Conservation (phyloP, 2,888 invertebrate species). For the Isotomurus palustris region DNA sequence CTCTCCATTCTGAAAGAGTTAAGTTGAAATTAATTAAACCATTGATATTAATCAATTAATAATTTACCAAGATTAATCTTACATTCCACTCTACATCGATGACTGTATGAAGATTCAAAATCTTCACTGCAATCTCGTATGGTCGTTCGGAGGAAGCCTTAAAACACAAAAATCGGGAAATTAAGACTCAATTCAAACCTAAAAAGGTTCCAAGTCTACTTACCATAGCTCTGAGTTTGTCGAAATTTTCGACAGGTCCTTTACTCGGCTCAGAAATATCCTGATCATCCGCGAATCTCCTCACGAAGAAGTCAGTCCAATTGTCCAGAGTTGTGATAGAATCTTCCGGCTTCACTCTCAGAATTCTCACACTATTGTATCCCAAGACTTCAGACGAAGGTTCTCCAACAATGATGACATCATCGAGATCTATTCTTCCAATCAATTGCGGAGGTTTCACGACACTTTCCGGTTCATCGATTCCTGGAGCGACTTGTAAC, state of each 20-base stretch:
- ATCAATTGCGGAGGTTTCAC: constrained; percentile 1
- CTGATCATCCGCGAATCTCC: constrained; percentile 12
- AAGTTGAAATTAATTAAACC: no score
- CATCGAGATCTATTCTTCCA: constrained; percentile 4
- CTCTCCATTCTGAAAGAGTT: constrained; percentile 19
- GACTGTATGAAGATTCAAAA: constrained; percentile 29
- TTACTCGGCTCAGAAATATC: background rate
- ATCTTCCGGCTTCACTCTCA: constrained; percentile 27
- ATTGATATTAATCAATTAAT: no score
- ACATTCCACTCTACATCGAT: constrained; percentile 37
- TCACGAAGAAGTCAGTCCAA: constrained; percentile 31
- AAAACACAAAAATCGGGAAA: background rate
- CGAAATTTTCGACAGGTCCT: background rate
- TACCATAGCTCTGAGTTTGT: constrained; percentile 9
- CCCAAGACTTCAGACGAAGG: constrained; percentile 42
- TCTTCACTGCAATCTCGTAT: constrained; percentile 32
- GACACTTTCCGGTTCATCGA: background rate
- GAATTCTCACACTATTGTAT: constrained; percentile 35
- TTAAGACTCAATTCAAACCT: background rate
- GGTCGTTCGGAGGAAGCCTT: constrained; percentile 9
- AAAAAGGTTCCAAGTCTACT: background rate
- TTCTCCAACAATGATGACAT: constrained; percentile 22
- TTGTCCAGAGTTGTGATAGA: constrained; percentile 9
- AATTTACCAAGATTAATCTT: constrained; percentile 12
- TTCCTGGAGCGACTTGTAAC: constrained; percentile 25